Conservation (phyloP, 2,888 invertebrate genomes). For the Callinectes sapidus region DNA sequence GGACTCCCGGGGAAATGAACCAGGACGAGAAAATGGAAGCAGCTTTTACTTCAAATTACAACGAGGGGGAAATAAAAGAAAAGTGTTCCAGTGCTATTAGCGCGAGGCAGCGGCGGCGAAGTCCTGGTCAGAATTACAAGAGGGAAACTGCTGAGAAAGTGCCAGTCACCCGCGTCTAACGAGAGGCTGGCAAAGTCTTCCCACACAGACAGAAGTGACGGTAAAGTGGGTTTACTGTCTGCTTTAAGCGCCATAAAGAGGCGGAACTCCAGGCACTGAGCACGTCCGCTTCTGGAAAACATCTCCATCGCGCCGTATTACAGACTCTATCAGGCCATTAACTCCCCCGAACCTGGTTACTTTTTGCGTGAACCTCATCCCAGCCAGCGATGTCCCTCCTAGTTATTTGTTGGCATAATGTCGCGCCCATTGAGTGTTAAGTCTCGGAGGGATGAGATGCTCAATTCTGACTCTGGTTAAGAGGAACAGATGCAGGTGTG, state of each 20-base stretch:
- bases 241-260: slow-evolving; percentile 30
- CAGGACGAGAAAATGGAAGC: slow-evolving; percentile 3
- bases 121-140: slow-evolving; percentile 36
- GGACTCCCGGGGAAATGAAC: background rate
- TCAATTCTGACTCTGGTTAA: background rate
- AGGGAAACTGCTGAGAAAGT: slow-evolving; percentile 28
- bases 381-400: slow-evolving; percentile 6
- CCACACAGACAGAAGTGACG: slow-evolving; percentile 22
- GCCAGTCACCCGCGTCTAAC: slow-evolving; percentile 27
- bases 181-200: slow-evolving; percentile 16
- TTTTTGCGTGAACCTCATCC: slow-evolving; percentile 32
- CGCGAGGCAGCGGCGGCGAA: slow-evolving; percentile 6
- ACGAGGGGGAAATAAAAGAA: slow-evolving; percentile 9
- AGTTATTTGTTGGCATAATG: background rate
- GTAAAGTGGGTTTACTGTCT: slow-evolving; percentile 36
- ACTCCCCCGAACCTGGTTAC: slow-evolving; percentile 8
- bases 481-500: background rate
- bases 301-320: slow-evolving; percentile 12
- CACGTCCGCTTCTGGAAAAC: background rate
- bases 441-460: background rate
- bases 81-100: slow-evolving; percentile 27
- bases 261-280: slow-evolving; percentile 14
- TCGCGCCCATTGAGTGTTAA: background rate
- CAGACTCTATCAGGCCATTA: slow-evolving; percentile 32
- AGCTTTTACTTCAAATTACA: slow-evolving; percentile 24